Evolutionary conservation across 1,140 invertebrate species (phyloP).

Genomic region (Heliothis subflexa): DNA sequence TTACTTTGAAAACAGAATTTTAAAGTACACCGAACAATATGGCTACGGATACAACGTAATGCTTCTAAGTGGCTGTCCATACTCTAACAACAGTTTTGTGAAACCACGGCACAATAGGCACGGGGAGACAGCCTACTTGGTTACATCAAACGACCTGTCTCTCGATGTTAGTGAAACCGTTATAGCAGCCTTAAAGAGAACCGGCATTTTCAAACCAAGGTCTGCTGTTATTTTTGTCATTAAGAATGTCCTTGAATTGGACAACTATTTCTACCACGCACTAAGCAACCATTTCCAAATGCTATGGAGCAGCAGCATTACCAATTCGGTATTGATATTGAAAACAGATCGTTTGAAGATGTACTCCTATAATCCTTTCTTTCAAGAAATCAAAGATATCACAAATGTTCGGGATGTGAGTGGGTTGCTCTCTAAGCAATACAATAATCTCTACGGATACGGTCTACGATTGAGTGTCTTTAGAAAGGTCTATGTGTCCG

Average conservation of each 20-base stretch:
- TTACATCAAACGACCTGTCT: slow-evolving; percentile 70
- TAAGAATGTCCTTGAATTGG: slow-evolving; percentile 66
- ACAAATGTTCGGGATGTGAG: slow-evolving; percentile 66
- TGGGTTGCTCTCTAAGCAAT: slow-evolving; percentile 62
- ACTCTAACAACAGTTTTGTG: slow-evolving; percentile 64
- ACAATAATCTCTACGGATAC: slow-evolving; percentile 71
- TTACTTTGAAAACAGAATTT: slow-evolving; percentile 79
- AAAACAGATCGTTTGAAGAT: slow-evolving; percentile 66
- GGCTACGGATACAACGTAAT: slow-evolving; percentile 75
- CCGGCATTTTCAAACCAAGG: slow-evolving; percentile 80
- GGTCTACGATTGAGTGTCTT: slow-evolving; percentile 75
- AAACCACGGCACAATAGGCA: slow-evolving; percentile 75
- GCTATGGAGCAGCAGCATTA: slow-evolving; percentile 72
- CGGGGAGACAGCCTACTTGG: slow-evolving; percentile 76
- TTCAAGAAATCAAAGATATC: slow-evolving; percentile 70
- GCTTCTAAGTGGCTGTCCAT: slow-evolving; percentile 74
- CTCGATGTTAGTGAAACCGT: slow-evolving; percentile 69
- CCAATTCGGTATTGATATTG: slow-evolving; percentile 76
- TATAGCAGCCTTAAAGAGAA: slow-evolving; percentile 70
- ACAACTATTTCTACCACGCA: slow-evolving; percentile 70
- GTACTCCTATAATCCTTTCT: slow-evolving; percentile 76
- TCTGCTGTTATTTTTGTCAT: slow-evolving; percentile 77
- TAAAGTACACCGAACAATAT: slow-evolving; percentile 77
- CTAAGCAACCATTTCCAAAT: slow-evolving; percentile 74
- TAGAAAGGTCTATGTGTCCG: slow-evolving; percentile 68